Conservation (phyloP, 2,888 invertebrate genomes). For the Lissonota sp. region DNA sequence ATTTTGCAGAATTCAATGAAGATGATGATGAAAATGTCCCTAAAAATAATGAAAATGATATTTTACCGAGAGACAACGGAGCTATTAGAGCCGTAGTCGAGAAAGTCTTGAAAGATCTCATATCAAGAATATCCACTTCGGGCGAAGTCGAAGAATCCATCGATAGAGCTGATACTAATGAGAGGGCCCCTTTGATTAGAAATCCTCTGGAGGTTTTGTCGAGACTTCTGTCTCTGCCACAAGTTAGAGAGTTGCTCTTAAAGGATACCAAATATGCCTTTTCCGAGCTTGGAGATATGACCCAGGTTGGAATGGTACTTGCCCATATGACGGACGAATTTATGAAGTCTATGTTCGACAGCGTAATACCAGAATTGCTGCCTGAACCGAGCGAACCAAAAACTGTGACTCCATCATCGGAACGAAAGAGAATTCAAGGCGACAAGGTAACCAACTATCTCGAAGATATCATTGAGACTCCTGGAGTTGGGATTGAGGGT, state of each 20-base stretch:
- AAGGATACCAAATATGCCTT: conserved; percentile 68
- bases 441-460: conserved; percentile 48
- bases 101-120: conserved; percentile 73
- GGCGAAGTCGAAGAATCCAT: conserved; percentile 54
- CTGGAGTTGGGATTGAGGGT: conserved; percentile 66
- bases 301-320: neutral
- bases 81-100: conserved; percentile 69
- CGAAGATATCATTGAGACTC: conserved; percentile 57
- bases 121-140: conserved; percentile 44
- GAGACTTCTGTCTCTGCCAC: conserved; percentile 70
- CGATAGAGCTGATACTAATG: neutral
- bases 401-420: conserved; percentile 61
- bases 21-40: neutral
- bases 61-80: conserved; percentile 54
- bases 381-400: conserved; percentile 31
- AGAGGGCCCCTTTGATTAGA: conserved; percentile 32
- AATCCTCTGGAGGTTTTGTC: conserved; percentile 68
- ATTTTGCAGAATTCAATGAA: neutral
- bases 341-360: conserved; percentile 54
- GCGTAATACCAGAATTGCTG: conserved; percentile 26
- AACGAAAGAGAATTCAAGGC: conserved; percentile 42
- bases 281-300: conserved; percentile 34
- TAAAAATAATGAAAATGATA: neutral
- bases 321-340: neutral
- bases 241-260: conserved; percentile 70